Evolutionary conservation across 2,888 invertebrate species (phyloP), one percentile per base, ranked within the genome.

Genomic region (Carcina quercana): DNA sequence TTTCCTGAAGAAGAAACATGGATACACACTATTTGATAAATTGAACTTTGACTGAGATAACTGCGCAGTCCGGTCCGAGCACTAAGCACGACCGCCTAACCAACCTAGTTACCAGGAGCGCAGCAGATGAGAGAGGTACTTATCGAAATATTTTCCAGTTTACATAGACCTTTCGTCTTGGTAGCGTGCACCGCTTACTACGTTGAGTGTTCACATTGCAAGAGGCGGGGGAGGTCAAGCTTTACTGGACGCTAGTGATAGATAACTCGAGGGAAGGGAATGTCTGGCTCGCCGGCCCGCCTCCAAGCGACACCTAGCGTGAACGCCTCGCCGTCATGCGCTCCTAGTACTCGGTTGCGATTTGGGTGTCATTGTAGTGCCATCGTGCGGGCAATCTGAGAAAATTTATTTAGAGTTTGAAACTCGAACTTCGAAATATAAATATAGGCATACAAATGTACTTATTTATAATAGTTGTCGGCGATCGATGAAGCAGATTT

Each of bases 321-420:
- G 56, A 72, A 74, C 79, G 78, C 78, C 79, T 80, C 49, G 65
- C 59, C 64, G 65, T 68, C 67, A 73, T 82, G 73, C 57, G 58
- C 63, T 61, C 80, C 82, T 79, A 60, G 80, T 82, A 74, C 59
- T 56, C 39, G 44, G 53, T 56, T 63, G 57, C 60, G 60, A 65
- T 57, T 62, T 57, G 54, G 55, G 55, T 64, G 56, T 65, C 59
- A 45, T 42, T 36, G 34, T 44, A 39, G 41, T 26, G 34, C 13
- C 15, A 41, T 35, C 36, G n/a, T n/a, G n/a, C n/a, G n/a, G n/a
- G n/a, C n/a, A n/a, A n/a, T n/a, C n/a, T n/a, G n/a, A n/a, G n/a
- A n/a, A n/a, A n/a, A n/a, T n/a, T n/a, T n/a, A n/a, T n/a, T n/a
- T n/a, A n/a, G n/a, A n/a, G n/a, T n/a, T n/a, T n/a, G n/a, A n/a